phyloP scores from a whole-genome alignment of 2,888 invertebrate genomes.

The Aricia artaxerxes region DNA sequence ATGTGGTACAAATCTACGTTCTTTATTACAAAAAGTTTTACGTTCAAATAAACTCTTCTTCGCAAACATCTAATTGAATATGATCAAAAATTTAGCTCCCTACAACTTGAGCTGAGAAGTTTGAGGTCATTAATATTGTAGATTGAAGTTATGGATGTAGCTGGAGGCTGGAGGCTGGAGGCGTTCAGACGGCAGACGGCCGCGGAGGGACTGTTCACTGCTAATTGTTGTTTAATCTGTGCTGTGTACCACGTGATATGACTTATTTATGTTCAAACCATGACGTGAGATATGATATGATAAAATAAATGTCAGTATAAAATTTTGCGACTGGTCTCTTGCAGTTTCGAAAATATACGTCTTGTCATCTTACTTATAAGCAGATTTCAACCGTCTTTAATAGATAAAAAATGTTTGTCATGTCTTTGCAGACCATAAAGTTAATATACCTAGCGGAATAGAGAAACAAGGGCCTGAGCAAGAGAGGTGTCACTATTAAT shows the following conservation, averaged over 20 bases:
- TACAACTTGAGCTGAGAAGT: background rate
- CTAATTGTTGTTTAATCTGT: background rate
- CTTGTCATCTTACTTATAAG: too few relatives aligned
- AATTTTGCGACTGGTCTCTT: too few relatives aligned
- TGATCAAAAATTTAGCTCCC: background rate
- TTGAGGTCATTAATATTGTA: constrained; percentile 4
- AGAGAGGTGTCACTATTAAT: too few relatives aligned
- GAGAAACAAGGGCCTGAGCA: too few relatives aligned
- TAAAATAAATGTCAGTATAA: too few relatives aligned
- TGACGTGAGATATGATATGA: background rate
- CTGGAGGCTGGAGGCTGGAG: background rate
- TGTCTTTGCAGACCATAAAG: too few relatives aligned
- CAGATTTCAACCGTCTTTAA: too few relatives aligned
- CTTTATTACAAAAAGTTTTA: background rate
- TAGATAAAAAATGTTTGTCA: too few relatives aligned
- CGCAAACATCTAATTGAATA: background rate
- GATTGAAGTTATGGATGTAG: background rate
- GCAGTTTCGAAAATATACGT: too few relatives aligned
- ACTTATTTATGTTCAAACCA: background rate
- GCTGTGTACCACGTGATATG: background rate
- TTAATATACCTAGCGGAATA: too few relatives aligned
- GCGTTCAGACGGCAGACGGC: background rate
- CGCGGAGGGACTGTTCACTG: background rate
- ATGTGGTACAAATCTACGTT: background rate
- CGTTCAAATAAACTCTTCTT: background rate